Evolutionary conservation across 30 jellyfish, hydroid and myxozoan genomes (phyloP).

Genomic region (Aurelia sp.): DNA sequence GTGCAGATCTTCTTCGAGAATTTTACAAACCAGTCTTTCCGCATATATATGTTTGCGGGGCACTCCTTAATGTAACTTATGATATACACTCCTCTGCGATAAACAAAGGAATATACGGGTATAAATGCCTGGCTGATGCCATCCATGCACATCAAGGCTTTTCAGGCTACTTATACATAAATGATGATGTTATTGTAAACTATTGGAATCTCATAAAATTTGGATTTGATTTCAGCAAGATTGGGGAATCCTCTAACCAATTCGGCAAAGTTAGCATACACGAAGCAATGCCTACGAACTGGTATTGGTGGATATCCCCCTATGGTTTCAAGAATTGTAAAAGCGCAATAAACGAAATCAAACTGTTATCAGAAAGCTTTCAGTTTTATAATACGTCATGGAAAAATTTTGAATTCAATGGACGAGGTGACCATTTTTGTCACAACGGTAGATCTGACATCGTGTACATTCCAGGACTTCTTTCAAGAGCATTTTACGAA

Average conservation of each 20-base stretch:
- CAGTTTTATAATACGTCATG: constrained; percentile 7
- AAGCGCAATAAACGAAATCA: constrained; percentile 70
- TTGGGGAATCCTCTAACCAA: constrained; percentile 85
- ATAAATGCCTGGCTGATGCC: constrained; percentile 82
- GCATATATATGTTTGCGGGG: constrained; percentile 81
- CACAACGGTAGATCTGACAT: constrained; percentile 92
- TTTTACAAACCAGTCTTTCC: constrained; percentile 91
- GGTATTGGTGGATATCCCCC: constrained; percentile 99
- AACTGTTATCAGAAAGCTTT: constrained; percentile 4
- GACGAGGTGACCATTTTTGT: constrained; percentile 41
- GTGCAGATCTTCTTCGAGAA: constrained; percentile 66
- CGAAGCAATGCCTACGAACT: constrained; percentile 61
- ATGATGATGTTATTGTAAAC: constrained; percentile 91
- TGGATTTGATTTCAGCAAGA: constrained; percentile 50
- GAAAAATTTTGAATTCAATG: constrained; percentile 36
- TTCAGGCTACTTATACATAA: constrained; percentile 85
- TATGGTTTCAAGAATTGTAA: constrained; percentile 84
- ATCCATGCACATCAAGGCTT: constrained; percentile 56
- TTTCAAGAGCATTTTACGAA: constrained; percentile 73
- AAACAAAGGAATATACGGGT: constrained; percentile 87
- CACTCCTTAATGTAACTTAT: constrained; percentile 15
- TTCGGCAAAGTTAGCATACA: constrained; percentile 65
- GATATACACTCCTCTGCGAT: constrained; percentile 55
- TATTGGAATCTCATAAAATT: constrained; percentile 82
- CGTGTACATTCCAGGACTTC: constrained; percentile 77